Percentiles rank a stretch among this genome's conserved stretches.
Evolutionary conservation across 2,113 vertebrate species (phyloP).

Genomic region (Malurus melanocephalus): DNA sequence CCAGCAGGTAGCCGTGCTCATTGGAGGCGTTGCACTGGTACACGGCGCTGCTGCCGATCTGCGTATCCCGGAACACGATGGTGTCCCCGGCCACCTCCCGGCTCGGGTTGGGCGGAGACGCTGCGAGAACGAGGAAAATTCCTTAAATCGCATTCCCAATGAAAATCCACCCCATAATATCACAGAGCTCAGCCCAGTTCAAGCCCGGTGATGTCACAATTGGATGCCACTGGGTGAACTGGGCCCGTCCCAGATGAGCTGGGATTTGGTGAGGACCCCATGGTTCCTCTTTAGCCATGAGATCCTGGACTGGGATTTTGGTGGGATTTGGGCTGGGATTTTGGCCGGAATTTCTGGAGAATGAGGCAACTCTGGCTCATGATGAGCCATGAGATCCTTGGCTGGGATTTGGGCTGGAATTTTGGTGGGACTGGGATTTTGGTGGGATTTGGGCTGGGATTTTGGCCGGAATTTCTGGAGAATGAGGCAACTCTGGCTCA

Average conservation of each 20-base stretch:
- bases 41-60: constrained; percentile 90
- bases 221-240: not conserved
- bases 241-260: fast-evolving
- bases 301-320: too few relatives aligned
- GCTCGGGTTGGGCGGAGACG: constrained; percentile 75
- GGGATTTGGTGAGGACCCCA: not conserved
- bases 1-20: constrained; percentile 90
- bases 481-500: not conserved
- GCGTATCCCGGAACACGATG: constrained; percentile 89
- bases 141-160: fast-evolving
- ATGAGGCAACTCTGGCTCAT: not conserved
- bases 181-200: fast-evolving
- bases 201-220: fast-evolving
- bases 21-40: constrained; percentile 98
- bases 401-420: not conserved
- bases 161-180: fast-evolving
- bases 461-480: too few relatives aligned
- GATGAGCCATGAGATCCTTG: not conserved
- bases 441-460: too few relatives aligned
- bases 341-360: too few relatives aligned
- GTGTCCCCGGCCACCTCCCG: constrained; percentile 86
- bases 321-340: too few relatives aligned
- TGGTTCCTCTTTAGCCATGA: too few relatives aligned
- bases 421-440: too few relatives aligned
- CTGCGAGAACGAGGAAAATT: constrained; percentile 34